phyloP scores from a whole-genome alignment of 2,113 vertebrate species.

The Alectura lathami region DNA sequence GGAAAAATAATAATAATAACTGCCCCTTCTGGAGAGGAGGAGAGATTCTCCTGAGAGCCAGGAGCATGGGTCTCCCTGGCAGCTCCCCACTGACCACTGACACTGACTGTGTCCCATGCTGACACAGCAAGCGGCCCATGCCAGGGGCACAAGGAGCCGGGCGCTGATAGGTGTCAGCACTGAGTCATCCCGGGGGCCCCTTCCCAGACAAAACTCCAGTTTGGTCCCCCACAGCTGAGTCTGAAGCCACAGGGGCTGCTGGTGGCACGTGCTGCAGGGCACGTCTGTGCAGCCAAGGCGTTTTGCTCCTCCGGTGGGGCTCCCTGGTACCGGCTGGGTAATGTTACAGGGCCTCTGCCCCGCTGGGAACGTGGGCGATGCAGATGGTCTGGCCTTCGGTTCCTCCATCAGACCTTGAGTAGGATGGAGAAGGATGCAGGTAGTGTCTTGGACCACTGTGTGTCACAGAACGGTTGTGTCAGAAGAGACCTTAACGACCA shows the following conservation, averaged over 20 bases:
- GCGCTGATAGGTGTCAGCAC: background rate
- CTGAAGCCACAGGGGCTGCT: background rate
- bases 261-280: background rate
- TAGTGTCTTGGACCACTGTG: background rate
- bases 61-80: background rate
- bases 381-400: background rate
- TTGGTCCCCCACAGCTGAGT: background rate
- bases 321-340: background rate
- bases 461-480: too few species aligned
- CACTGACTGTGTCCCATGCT: background rate
- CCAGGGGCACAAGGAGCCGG: background rate
- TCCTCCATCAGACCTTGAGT: too few species aligned
- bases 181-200: background rate
- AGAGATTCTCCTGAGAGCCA: background rate
- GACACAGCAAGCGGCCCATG: slow-evolving; percentile 10
- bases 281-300: background rate
- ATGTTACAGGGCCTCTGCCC: background rate
- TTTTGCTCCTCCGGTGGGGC: background rate
- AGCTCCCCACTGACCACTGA: background rate
- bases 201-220: background rate
- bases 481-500: too few species aligned
- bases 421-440: background rate
- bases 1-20: background rate
- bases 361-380: too few species aligned
- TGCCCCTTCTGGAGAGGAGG: background rate